Conservation (phyloP, 2,888 invertebrate genomes). For the Scaptomyza reducta region DNA sequence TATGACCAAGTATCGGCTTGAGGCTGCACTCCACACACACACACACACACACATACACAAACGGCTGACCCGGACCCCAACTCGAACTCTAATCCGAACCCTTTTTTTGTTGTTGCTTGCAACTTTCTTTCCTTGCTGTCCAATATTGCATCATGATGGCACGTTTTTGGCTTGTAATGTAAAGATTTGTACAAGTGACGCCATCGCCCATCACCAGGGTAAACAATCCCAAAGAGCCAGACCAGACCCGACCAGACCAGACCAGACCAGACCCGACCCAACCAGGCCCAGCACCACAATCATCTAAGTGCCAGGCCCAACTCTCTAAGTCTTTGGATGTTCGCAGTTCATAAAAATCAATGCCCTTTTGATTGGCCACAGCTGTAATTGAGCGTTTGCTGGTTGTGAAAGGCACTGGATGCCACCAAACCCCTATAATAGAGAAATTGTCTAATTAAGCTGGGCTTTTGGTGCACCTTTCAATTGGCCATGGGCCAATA, state of each 20-base stretch:
- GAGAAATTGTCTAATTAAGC: constrained; percentile 77
- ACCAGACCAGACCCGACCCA: too few species aligned
- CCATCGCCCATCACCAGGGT: constrained; percentile 59
- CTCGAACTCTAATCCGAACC: constrained; percentile 30
- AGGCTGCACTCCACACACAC: constrained; percentile 45
- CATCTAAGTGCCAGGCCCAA: constrained; percentile 23
- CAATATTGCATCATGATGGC: constrained; percentile 70
- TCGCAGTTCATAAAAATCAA: constrained; percentile 76
- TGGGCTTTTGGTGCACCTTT: constrained; percentile 30
- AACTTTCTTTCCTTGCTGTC: constrained; percentile 69
- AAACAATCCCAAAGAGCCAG: constrained; percentile 40
- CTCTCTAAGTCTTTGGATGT: constrained; percentile 28
- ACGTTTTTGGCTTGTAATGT: constrained; percentile 72
- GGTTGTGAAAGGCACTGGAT: constrained; percentile 66
- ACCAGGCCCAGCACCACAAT: neutral
- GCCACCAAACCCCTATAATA: constrained; percentile 55
- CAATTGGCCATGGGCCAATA: constrained; percentile 56
- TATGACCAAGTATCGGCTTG: constrained; percentile 55
- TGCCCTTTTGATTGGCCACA: constrained; percentile 78
- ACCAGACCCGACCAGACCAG: too few species aligned
- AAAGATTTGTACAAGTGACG: constrained; percentile 78
- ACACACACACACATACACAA: constrained; percentile 43
- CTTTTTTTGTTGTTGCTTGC: constrained; percentile 35
- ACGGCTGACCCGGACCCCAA: constrained; percentile 54
- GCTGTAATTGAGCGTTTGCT: constrained; percentile 61